Percentiles rank a stretch among this genome's conserved stretches.
Conservation (phyloP, 2,113 vertebrate species). For the Ariopsis seemanni region DNA sequence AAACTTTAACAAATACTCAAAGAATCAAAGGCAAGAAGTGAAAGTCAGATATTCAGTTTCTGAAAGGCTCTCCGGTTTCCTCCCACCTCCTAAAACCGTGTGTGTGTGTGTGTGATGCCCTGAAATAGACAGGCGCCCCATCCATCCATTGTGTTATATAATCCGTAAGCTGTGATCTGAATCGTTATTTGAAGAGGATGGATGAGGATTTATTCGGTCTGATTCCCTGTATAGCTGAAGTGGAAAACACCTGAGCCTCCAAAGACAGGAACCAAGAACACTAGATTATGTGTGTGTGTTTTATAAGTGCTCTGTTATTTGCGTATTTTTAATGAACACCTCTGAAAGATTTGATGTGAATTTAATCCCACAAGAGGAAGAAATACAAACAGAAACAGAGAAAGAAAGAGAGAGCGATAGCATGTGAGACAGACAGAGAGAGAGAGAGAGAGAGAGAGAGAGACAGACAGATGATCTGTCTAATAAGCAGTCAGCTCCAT, state of each 20-base stretch:
- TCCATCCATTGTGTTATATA: conserved; percentile 21
- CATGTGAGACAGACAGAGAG: neutral
- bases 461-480: conserved; percentile 3
- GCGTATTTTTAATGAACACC: neutral
- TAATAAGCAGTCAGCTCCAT: conserved; percentile 15
- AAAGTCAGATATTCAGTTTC: neutral
- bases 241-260: neutral
- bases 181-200: neutral
- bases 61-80: neutral
- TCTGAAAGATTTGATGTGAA: neutral
- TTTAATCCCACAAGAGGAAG: neutral
- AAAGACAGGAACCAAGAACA: neutral
- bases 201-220: conserved; percentile 7
- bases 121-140: neutral
- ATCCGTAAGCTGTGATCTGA: neutral
- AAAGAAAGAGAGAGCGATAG: neutral
- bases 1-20: neutral
- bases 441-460: neutral
- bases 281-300: neutral
- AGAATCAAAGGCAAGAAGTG: neutral
- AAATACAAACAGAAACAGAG: neutral
- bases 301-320: neutral
- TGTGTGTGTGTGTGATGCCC: neutral
- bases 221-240: neutral
- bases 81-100: neutral